Base-by-base conservation (phyloP, 2,797 vertebrate species). In the Trematomus bernacchii region DNA sequence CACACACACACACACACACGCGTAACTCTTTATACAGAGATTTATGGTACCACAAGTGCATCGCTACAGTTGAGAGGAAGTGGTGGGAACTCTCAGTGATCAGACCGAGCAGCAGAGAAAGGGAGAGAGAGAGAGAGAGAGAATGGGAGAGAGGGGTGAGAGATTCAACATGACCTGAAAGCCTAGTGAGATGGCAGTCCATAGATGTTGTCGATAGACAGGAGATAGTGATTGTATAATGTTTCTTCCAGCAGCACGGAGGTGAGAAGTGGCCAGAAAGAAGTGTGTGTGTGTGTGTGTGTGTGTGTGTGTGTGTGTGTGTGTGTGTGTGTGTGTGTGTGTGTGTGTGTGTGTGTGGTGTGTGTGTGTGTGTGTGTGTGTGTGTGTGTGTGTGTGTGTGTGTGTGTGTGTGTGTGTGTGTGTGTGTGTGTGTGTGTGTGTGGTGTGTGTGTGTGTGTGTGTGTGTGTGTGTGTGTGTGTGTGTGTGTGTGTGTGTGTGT, bases 1-100 rank as follows among this genome's bases (percentile, higher is more conserved):
- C 92, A 88, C 82, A 53, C 60, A 44, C 71, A 73, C 42, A 43
- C 42, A 30, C 57, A 59, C 60, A 18, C 50, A 37, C 33, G 57
- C 5, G 6, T 50, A 77, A 79, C 73, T 80, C 85, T 85, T 86
- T 80, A 90, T 77, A 44, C 44, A 53, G 66, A 82, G 82, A 90
- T 91, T 81, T 85, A 82, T 73, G 82, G 73, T 80, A 67, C 76
- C 77, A 61, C 64, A 73, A 79, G 67, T 79, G 83, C 57, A 40
- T 71, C 13, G 47, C 33, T 60, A 15, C 62, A 67, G 58, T 66
- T 46, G 61, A 83, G 80, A 72, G 75, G 64, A 85, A 71, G 71
- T 50, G 40, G 47, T 11, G 66, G 57, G 68, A 84, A 63, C 51
- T 55, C 50, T 53, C 19, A 66, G 16, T 70, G 46, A 75, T 40